Evolutionary conservation across 2,797 vertebrate species (phyloP).

Genomic region (Sebastes hubbsi): DNA sequence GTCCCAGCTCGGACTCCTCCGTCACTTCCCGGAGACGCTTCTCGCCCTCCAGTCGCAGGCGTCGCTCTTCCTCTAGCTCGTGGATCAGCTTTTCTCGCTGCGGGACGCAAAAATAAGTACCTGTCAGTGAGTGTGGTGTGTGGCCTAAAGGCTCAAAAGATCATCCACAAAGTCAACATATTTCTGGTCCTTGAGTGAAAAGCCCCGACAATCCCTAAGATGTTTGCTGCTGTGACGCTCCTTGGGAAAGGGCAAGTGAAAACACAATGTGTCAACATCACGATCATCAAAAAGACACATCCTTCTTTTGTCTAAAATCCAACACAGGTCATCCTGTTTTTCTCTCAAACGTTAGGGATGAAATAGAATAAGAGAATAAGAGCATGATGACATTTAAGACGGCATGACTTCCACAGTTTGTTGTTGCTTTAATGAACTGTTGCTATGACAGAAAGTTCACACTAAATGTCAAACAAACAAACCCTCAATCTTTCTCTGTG

Average conservation of each 20-base stretch:
- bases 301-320: not conserved
- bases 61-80: constrained; percentile 93
- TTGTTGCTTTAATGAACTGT: constrained; percentile 47
- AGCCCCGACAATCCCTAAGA: not conserved
- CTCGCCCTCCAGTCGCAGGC: constrained; percentile 90
- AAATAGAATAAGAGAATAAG: constrained; percentile 3
- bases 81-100: constrained; percentile 95
- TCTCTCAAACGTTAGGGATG: not conserved
- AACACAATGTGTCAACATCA: not conserved
- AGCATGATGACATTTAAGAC: constrained; percentile 46
- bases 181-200: not conserved
- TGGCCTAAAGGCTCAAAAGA: constrained; percentile 25
- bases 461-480: constrained; percentile 43
- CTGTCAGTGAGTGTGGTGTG: not conserved
- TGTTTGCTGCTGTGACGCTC: not conserved
- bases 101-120: constrained; percentile 18
- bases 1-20: constrained; percentile 86
- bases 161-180: constrained; percentile 5
- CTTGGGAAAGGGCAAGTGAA: not conserved
- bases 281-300: not conserved
- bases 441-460: constrained; percentile 48
- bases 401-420: constrained; percentile 32
- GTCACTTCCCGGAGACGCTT: constrained; percentile 89
- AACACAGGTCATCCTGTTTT: not conserved
- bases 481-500: not conserved